Evolutionary conservation across 35 echinoderm and acorn worm genomes (phyloP), one percentile per base, ranked within the genome.

Genomic region (Patiria miniata): DNA sequence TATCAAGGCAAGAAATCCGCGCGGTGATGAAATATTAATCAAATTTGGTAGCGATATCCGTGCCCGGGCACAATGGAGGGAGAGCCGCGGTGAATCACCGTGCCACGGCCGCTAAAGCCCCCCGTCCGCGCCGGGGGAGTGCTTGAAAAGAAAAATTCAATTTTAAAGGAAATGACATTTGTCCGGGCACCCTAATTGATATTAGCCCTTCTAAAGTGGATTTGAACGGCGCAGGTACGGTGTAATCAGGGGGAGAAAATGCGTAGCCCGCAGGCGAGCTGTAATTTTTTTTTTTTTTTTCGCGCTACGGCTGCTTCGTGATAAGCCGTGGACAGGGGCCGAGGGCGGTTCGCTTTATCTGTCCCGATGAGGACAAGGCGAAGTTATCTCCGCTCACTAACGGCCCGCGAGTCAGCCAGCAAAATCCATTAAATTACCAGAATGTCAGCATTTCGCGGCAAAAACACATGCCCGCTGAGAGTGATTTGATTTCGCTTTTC

Each of bases 91-190:
- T 73, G 65, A 73, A 32, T 73, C 65, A 73, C 65, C 65, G 34
- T 34, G 29, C 65, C 65, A 34, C 65, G 14, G 12, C 65, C 65
- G 65, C 65, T 73, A 73, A 73, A 73, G 65, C 65, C 65, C 42
- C 65, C 65, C 65, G 65, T 73, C 65, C 65, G 65, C 65, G 34
- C 65, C 65, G 65, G 34, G 65, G 65, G 65, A 73, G 65, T 73
- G 65, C 65, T 73, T 73, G 65, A 73, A 73, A 73, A 73, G 65
- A 73, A 73, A 73, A 73, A 73, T 73, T 73, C 65, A 73, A 73
- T 73, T 73, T 73, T 73, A 73, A 73, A 73, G 65, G 65, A 73
- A 73, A 73, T 73, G 65, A 73, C 65, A 73, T 73, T 73, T 73
- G 65, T 73, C 65, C 65, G 65, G 65, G 65, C 65, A 73, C 26